phyloP scores from a whole-genome alignment of 2,888 invertebrate species.

The Eulithis prunata region DNA sequence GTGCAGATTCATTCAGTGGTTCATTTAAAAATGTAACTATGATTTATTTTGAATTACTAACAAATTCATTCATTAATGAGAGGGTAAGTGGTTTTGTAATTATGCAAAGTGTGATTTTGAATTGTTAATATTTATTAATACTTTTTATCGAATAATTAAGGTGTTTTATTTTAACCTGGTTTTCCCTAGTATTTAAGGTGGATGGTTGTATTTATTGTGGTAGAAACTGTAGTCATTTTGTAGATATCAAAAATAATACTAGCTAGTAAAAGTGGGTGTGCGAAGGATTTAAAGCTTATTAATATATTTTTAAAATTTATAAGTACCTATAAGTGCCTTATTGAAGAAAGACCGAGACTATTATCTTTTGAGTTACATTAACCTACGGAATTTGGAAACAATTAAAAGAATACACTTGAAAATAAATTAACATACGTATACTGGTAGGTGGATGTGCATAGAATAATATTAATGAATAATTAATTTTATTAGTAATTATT shows the following conservation, averaged over 20 bases:
- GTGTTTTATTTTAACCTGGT: constrained; percentile 42
- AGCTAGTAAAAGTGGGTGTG: constrained; percentile 4
- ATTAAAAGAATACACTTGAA: neutral
- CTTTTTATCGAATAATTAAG: constrained; percentile 31
- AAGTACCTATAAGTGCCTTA: too few relatives aligned
- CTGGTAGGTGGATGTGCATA: neutral
- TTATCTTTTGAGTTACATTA: too few relatives aligned
- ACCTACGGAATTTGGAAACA: too few relatives aligned
- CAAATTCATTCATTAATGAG: neutral
- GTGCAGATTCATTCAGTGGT: constrained; percentile 11
- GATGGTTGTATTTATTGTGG: constrained; percentile 37
- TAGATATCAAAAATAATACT: constrained; percentile 1
- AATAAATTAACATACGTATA: neutral
- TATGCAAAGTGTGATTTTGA: constrained; percentile 21
- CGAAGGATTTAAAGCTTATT: constrained; percentile 19
- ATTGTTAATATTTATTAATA: constrained; percentile 33
- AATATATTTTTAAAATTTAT: constrained; percentile 8
- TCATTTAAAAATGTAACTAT: constrained; percentile 15
- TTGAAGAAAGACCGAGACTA: too few relatives aligned
- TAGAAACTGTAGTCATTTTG: constrained; percentile 22
- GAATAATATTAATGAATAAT: too few relatives aligned
- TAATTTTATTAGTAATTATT: too few relatives aligned
- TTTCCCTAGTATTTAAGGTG: constrained; percentile 39
- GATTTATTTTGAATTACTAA: constrained; percentile 9
- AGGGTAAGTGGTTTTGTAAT: constrained; percentile 27